Evolutionary conservation across 2,888 invertebrate species (phyloP).

Genomic region (Ennomos erosarius): DNA sequence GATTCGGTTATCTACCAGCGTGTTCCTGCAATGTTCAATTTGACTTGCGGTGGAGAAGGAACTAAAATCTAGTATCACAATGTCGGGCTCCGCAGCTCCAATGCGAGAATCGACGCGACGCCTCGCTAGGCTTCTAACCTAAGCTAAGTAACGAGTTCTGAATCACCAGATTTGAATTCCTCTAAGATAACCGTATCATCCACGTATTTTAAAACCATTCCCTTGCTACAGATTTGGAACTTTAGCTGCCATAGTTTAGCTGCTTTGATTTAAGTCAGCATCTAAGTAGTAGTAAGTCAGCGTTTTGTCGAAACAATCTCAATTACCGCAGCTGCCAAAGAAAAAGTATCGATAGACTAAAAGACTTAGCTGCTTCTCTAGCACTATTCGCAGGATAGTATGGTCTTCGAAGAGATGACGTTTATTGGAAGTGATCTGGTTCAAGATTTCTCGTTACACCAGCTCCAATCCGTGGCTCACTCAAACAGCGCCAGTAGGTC

Average conservation of each 20-base stretch:
- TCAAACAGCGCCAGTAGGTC: conserved; percentile 82
- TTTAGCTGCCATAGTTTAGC: conserved; percentile 3
- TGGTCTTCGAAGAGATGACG: background rate
- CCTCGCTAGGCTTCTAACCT: conserved; percentile 58
- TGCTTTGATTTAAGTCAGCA: conserved; percentile 4
- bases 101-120: conserved; percentile 70
- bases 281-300: too few relatives aligned
- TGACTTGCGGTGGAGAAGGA: conserved; percentile 75
- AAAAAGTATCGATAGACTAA: conserved; percentile 7
- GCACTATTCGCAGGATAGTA: conserved; percentile 1
- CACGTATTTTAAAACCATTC: conserved; percentile 2
- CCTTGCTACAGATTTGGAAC: conserved; percentile 5
- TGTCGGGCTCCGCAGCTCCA: conserved; percentile 78
- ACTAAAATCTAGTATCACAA: conserved; percentile 86
- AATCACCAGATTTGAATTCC: conserved; percentile 32
- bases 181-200: conserved; percentile 4
- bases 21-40: conserved; percentile 60
- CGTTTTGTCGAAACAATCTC: background rate
- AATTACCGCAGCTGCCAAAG: conserved; percentile 6
- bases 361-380: conserved; percentile 8
- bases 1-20: conserved; percentile 60
- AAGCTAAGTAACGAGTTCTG: conserved; percentile 42
- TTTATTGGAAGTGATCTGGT: conserved; percentile 28
- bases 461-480: conserved; percentile 56
- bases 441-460: conserved; percentile 33